Conservation (phyloP, 1,140 invertebrate genomes). For the Lysiphlebus fabarum region DNA sequence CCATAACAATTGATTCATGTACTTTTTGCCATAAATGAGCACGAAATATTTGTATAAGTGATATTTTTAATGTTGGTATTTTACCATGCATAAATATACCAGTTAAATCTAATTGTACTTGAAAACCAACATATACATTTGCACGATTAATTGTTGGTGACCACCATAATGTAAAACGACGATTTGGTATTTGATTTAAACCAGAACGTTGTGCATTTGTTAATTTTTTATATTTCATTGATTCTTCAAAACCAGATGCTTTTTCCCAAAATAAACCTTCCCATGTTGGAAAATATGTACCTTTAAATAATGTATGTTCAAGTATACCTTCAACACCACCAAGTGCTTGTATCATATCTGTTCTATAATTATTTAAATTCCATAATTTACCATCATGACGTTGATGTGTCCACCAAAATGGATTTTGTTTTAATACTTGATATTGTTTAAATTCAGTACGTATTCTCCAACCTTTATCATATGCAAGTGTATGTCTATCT, state of each 20-base stretch:
- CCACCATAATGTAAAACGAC: slow-evolving; percentile 99
- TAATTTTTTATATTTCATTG: slow-evolving; percentile 99
- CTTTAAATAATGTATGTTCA: slow-evolving; percentile 98
- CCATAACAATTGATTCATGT: slow-evolving; percentile 99
- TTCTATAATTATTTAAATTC: slow-evolving; percentile 99
- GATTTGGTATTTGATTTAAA: slow-evolving; percentile 99
- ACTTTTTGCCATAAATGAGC: slow-evolving; percentile 99
- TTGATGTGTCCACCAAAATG: slow-evolving; percentile 99
- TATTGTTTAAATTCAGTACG: slow-evolving; percentile 99
- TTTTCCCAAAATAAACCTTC: slow-evolving; percentile 99
- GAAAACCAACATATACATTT: slow-evolving; percentile 99
- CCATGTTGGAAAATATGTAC: slow-evolving; percentile 99
- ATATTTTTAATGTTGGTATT: slow-evolving; percentile 99
- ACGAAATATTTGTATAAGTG: slow-evolving; percentile 98
- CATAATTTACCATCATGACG: slow-evolving; percentile 97
- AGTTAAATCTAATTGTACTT: slow-evolving; percentile 97
- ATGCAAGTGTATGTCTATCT: slow-evolving; percentile 96
- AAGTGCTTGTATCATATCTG: slow-evolving; percentile 99
- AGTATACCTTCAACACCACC: slow-evolving; percentile 99
- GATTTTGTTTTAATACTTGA: slow-evolving; percentile 98
- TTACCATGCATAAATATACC: slow-evolving; percentile 99
- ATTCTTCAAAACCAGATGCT: slow-evolving; percentile 99
- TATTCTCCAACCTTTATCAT: slow-evolving; percentile 99
- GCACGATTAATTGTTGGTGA: slow-evolving; percentile 99
- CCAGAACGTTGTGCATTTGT: slow-evolving; percentile 99